Base-by-base conservation (phyloP, 2,113 vertebrate genomes). In the Okapia johnstoni region DNA sequence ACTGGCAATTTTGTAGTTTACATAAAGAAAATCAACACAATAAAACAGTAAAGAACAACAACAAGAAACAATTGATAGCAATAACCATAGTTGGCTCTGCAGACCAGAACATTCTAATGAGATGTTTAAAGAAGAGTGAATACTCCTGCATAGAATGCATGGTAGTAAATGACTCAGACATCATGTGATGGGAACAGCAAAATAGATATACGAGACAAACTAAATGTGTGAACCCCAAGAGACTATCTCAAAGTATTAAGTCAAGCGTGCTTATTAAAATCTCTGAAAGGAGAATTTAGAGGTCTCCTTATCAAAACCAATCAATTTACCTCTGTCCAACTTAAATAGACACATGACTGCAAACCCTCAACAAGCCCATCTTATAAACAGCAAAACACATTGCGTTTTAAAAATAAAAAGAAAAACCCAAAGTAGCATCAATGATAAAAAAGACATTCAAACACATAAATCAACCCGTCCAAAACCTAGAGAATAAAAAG, bases 1-100 rank as follows among this genome's bases (percentile, higher is more conserved):
- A 84, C 54, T 46, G 93, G 92, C 61, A 92, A 96, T 98, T 97
- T 96, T 96, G 80, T 50, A 92, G 90, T 94, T 97, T 79, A 96
- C 79, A 80, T 52, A 83, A 30, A 54, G 28, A 84, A 96, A 90
- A 13, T 33, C 33, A 90, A 55, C 28, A 50, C 48, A 48, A 52
- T 58, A 43, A 86, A 90, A 33, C 4, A 54, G 85, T 54, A 55
- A 50, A 84, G 87, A 88, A 52, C 2, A 77, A n/a, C 28, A 23
- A 6, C 25, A 23, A 10, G 28, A 2, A 60, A 43, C 25, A 60
- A 26, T 9, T 15, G 48, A 52, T 61, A 90, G 93, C 48, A 79
- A 76, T 58, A 0, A 95, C 7, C 16, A 1, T 19, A 76, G 93
- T n/a, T 94, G 97, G 90, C 28, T 97, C 54, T 87, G 93, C 85